Evolutionary conservation across 2,797 vertebrate genomes (phyloP).

Genomic region (Aeoliscus strigatus): DNA sequence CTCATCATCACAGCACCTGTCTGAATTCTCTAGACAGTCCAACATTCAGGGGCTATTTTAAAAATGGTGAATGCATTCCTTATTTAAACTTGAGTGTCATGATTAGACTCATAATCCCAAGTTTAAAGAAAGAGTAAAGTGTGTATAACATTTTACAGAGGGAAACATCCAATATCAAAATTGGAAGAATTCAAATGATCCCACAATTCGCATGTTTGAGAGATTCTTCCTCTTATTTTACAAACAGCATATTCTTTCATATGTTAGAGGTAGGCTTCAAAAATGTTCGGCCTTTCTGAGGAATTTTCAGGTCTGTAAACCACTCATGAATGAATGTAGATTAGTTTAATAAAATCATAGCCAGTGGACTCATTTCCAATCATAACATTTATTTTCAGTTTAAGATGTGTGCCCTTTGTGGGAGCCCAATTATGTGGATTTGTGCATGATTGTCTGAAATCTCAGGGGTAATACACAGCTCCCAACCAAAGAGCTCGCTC

Average conservation of each 20-base stretch:
- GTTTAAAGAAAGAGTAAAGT: background rate
- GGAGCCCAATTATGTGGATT: constrained; percentile 39
- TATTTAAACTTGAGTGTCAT: too few species aligned
- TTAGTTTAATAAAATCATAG: constrained; percentile 27
- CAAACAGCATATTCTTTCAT: too few species aligned
- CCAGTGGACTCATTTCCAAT: constrained; percentile 25
- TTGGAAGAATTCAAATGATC: constrained; percentile 28
- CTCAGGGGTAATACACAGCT: constrained; percentile 51
- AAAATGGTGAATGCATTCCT: too few species aligned
- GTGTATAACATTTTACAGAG: constrained; percentile 19
- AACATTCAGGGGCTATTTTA: too few species aligned
- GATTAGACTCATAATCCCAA: too few species aligned
- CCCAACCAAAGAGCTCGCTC: constrained; percentile 59
- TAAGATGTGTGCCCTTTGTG: constrained; percentile 26
- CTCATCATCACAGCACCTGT: too few species aligned
- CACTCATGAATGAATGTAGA: constrained; percentile 12
- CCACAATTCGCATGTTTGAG: constrained; percentile 11
- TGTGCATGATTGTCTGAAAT: constrained; percentile 52
- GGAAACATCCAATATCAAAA: constrained; percentile 26
- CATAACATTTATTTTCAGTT: constrained; percentile 39
- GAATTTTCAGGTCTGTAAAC: too few species aligned
- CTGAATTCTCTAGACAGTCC: too few species aligned
- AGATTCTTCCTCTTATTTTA: too few species aligned
- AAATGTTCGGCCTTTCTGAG: too few species aligned
- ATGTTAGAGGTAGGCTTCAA: too few species aligned